A percentile compares a stretch with the other conserved stretches of the same genome.
Evolutionary conservation across 2,888 invertebrate species (phyloP).

Genomic region (Rhaphigaster nebulosa): DNA sequence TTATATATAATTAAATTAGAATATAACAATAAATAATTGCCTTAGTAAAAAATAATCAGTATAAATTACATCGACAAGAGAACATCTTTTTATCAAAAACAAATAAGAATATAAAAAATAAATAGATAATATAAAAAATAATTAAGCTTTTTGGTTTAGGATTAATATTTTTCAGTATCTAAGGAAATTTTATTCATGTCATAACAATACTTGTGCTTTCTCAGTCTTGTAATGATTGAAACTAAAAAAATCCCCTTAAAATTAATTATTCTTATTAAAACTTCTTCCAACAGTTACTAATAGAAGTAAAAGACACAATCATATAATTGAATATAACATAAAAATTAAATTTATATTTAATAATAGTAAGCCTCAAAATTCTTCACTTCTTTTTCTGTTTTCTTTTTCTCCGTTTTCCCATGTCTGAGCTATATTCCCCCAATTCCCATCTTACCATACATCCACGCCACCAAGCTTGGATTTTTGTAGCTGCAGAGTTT

Average conservation of each 20-base stretch:
- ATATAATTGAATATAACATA: background rate
- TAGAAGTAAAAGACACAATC: background rate
- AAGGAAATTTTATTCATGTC: too few relatives aligned
- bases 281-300: too few relatives aligned
- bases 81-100: background rate
- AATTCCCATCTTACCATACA: conserved; percentile 70
- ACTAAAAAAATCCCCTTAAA: too few relatives aligned
- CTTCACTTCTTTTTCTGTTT: conserved; percentile 49
- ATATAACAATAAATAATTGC: background rate
- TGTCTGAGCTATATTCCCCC: conserved; percentile 68
- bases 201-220: too few relatives aligned
- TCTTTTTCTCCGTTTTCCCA: conserved; percentile 63
- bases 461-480: conserved; percentile 72
- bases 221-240: too few relatives aligned
- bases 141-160: too few relatives aligned
- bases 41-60: background rate
- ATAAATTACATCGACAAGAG: background rate
- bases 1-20: background rate
- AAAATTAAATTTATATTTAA: background rate
- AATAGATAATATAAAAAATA: background rate
- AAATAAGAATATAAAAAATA: background rate
- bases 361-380: background rate
- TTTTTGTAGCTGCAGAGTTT: conserved; percentile 66
- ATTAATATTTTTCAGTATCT: too few relatives aligned
- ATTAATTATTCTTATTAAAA: too few relatives aligned